Conservation (phyloP, 2,888 invertebrate species). For the Macrosoma leucophasiata region DNA sequence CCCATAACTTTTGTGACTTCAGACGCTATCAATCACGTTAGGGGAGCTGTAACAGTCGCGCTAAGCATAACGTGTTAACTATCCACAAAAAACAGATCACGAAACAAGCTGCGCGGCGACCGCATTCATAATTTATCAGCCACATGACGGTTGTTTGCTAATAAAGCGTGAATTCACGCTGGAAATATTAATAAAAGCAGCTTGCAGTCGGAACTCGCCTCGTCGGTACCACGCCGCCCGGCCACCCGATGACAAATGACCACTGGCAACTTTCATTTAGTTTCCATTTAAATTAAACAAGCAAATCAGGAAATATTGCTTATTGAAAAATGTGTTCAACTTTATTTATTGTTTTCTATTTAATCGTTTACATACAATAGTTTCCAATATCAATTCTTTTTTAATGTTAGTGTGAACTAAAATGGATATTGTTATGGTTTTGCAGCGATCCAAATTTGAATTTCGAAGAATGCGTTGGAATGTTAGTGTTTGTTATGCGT, state of each 20-base stretch:
- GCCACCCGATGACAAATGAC: conserved; percentile 65
- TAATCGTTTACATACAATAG: too few relatives aligned
- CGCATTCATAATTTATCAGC: conserved; percentile 76
- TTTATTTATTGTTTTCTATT: too few relatives aligned
- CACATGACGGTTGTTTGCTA: conserved; percentile 74
- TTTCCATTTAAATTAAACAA: conserved; percentile 61
- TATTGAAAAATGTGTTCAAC: too few relatives aligned
- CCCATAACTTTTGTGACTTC: too few relatives aligned
- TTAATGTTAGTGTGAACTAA: too few relatives aligned
- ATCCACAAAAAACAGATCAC: conserved; percentile 49
- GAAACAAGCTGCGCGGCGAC: conserved; percentile 60
- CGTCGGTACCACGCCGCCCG: conserved; percentile 44
- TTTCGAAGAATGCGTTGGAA: too few relatives aligned
- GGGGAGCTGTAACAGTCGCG: too few relatives aligned
- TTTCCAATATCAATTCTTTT: too few relatives aligned
- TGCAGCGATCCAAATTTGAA: too few relatives aligned
- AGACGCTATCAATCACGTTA: too few relatives aligned
- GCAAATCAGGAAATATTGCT: conserved; percentile 31
- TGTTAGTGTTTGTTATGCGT: too few relatives aligned
- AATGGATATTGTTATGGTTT: too few relatives aligned
- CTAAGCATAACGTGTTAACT: conserved; percentile 22
- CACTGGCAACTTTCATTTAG: conserved; percentile 63
- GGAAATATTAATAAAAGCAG: conserved; percentile 75
- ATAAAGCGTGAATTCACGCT: conserved; percentile 71
- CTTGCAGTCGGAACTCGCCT: conserved; percentile 59